phyloP scores from a whole-genome alignment of 2,113 vertebrate species.

The Verasper variegatus region DNA sequence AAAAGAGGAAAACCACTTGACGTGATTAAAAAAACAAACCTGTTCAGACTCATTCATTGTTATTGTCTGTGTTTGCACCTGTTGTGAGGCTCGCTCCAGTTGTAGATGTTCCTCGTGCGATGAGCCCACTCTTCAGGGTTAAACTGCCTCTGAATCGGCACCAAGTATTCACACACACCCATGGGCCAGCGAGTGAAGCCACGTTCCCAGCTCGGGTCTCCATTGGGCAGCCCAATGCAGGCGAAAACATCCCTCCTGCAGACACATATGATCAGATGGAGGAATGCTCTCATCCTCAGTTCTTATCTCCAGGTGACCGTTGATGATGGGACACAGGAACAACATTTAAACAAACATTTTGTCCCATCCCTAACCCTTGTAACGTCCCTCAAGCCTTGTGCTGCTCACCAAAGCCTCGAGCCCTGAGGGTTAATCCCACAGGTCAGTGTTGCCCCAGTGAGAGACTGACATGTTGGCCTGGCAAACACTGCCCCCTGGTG shows the following conservation, averaged over 20 bases:
- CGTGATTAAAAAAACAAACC: not conserved
- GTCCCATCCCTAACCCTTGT: slow-evolving; percentile 19
- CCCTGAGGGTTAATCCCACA: slow-evolving; percentile 66
- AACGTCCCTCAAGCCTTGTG: slow-evolving; percentile 3
- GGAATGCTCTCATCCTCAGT: not conserved
- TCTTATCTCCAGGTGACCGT: not conserved
- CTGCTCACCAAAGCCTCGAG: slow-evolving; percentile 24
- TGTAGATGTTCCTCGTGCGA: slow-evolving; percentile 89
- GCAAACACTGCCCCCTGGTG: slow-evolving; percentile 87
- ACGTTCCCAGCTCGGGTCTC: slow-evolving; percentile 90
- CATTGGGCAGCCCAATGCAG: slow-evolving; percentile 94
- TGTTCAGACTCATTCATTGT: not conserved
- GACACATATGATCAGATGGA: not conserved
- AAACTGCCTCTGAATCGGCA: slow-evolving; percentile 83
- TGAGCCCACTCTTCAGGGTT: slow-evolving; percentile 88
- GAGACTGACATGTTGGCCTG: slow-evolving; percentile 72
- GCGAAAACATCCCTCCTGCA: slow-evolving; percentile 89
- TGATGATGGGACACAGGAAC: slow-evolving; percentile 1
- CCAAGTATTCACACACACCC: slow-evolving; percentile 92
- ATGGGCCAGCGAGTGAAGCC: slow-evolving; percentile 91
- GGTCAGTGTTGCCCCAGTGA: slow-evolving; percentile 70
- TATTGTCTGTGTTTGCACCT: slow-evolving; percentile 63
- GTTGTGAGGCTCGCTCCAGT: slow-evolving; percentile 90
- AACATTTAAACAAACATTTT: slow-evolving; percentile 12
- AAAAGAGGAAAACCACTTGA: too few relatives aligned